Percentiles rank a stretch among this genome's conserved stretches.
Evolutionary conservation across 2,797 vertebrate genomes (phyloP).

Genomic region (Dallia pectoralis): DNA sequence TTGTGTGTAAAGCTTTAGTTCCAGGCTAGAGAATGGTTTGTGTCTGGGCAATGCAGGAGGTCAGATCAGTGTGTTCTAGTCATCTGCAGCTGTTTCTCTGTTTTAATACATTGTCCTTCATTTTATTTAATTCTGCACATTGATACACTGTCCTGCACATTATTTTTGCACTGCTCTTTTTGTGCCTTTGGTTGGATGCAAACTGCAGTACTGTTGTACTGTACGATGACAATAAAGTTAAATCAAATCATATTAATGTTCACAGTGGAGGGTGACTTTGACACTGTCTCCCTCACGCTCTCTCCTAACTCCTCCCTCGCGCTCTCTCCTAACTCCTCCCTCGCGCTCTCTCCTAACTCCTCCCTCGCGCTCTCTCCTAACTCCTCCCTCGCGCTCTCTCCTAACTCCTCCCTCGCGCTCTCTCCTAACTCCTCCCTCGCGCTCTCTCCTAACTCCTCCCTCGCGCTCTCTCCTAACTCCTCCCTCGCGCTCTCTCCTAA

Average conservation of each 20-base stretch:
- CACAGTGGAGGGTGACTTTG: too few relatives aligned
- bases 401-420: slow-evolving; percentile 23
- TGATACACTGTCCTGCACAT: too few relatives aligned
- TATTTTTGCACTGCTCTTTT: too few relatives aligned
- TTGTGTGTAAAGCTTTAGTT: background rate
- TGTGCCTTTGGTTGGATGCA: too few relatives aligned
- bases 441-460: slow-evolving; percentile 24
- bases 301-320: too few relatives aligned
- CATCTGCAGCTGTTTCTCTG: background rate
- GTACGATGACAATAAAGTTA: too few relatives aligned
- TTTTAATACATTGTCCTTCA: too few relatives aligned
- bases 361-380: slow-evolving; percentile 8
- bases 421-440: slow-evolving; percentile 24
- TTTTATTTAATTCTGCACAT: too few relatives aligned
- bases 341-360: slow-evolving; percentile 25
- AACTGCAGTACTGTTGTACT: too few relatives aligned
- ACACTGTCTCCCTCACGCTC: background rate
- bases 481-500: slow-evolving; percentile 8
- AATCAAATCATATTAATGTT: too few relatives aligned
- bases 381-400: slow-evolving; percentile 16
- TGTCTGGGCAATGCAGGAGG: background rate
- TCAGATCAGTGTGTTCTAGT: background rate
- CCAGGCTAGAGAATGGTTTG: background rate
- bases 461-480: slow-evolving; percentile 25
- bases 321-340: slow-evolving; percentile 24